Evolutionary conservation across 2,888 invertebrate species (phyloP), one percentile per base, ranked within the genome.

Genomic region (Acronicta aceris): DNA sequence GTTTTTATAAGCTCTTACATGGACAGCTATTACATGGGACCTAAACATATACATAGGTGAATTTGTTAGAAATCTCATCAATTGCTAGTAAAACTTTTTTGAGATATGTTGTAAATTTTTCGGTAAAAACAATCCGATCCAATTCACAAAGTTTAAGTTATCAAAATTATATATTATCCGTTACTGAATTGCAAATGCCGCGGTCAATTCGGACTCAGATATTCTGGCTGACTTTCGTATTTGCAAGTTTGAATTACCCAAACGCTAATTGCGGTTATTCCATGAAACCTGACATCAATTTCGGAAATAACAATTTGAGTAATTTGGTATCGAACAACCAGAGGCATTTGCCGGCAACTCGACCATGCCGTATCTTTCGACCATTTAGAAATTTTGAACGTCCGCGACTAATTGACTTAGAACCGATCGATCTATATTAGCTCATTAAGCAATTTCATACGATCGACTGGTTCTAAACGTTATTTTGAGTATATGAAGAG

Each of bases 281-380:
- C 73, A 79, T 68, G 77, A 79, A 85, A 83, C 74, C 79, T 81
- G 79, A 82, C 83, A 81, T 82, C 78, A 79, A 85, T 84, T 84
- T 82, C 60, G 71, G 79, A 82, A 86, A 84, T 86, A 84, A 83
- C 81, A 83, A 85, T 86, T 86, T 82, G 71, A 79, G 78, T 83
- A 81, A 85, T 82, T 86, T 82, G 43, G 79, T 82, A 84, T 81
- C 59, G 57, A 65, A 56, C 55, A 52, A 70, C 56, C 55, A 59
- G 48, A 69, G 69, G 63, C 58, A 76, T 72, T 72, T 61, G 41
- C 55, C 55, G 56, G 63, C 53, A 41, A 64, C 40, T 69, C 60
- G 60, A 76, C 69, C 64, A 58, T 62, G 56, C 48, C 60, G 54
- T 65, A 77, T 70, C 75, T 67, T 75, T 77, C 51, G 67, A 25